phyloP scores from a whole-genome alignment of 2,797 vertebrate species.

The Sebastiscus tertius region DNA sequence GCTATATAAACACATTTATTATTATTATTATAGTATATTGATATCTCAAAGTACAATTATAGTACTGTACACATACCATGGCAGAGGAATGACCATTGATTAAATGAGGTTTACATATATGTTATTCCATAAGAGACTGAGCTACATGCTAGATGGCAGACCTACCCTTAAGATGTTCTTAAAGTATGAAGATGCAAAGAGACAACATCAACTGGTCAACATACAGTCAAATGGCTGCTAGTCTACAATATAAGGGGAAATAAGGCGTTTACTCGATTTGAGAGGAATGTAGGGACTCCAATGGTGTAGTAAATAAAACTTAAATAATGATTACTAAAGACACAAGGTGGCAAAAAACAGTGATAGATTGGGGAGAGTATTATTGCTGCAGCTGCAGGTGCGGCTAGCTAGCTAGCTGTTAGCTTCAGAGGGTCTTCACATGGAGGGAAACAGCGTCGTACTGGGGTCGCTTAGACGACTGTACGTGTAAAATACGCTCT shows the following conservation, averaged over 20 bases:
- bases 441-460: neutral
- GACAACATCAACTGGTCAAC: neutral
- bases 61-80: neutral
- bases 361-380: neutral
- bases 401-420: conserved; percentile 41
- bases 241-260: neutral
- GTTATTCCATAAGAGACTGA: neutral
- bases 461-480: rapidly evolving
- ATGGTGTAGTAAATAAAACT: neutral
- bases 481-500: rapidly evolving
- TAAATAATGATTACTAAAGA: neutral
- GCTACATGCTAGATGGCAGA: neutral
- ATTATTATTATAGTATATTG: too few species aligned
- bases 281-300: rapidly evolving
- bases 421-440: conserved; percentile 28
- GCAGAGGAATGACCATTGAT: neutral
- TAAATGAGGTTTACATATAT: neutral
- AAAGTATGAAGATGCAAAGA: neutral
- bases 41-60: neutral
- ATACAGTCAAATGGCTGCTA: neutral
- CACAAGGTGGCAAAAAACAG: neutral
- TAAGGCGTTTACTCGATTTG: neutral
- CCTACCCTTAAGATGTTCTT: neutral
- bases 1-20: too few species aligned
- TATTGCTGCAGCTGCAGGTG: neutral